These are phyloP conservation scores for Acrocephalus arundinaceus DNA, from an alignment of 2,113 vertebrate species.

Conservation along the genomic window DNA sequence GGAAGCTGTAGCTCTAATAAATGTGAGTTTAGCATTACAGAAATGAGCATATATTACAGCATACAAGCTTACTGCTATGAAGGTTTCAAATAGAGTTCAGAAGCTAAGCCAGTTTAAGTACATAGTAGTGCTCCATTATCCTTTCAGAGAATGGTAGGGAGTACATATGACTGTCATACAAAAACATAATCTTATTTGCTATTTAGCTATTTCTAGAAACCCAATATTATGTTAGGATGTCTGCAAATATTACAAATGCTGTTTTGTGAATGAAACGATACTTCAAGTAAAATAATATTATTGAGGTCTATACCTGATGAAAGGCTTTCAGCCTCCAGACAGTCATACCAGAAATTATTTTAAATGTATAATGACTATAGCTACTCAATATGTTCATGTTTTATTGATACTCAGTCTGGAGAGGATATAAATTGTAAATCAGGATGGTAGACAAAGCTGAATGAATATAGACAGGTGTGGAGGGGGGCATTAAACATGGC, in stretches of 20 bases:
- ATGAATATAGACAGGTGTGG: background rate
- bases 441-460: background rate
- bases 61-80: background rate
- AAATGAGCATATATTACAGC: constrained; percentile 17
- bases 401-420: background rate
- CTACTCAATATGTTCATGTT: background rate
- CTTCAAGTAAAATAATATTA: background rate
- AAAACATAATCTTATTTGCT: constrained; percentile 51
- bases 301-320: background rate
- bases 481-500: background rate
- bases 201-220: constrained; percentile 44
- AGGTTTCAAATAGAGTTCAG: constrained; percentile 45
- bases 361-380: background rate
- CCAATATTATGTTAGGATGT: background rate
- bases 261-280: constrained; percentile 23
- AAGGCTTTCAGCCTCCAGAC: background rate
- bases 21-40: background rate
- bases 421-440: background rate
- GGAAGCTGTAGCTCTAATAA: background rate
- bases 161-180: background rate
- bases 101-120: constrained; percentile 50
- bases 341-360: background rate
- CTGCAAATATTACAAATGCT: constrained; percentile 12
- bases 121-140: constrained; percentile 15
- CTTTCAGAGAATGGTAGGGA: constrained; percentile 1